Conservation (phyloP, 2,888 invertebrate species). For the Ormyrus pomaceus region DNA sequence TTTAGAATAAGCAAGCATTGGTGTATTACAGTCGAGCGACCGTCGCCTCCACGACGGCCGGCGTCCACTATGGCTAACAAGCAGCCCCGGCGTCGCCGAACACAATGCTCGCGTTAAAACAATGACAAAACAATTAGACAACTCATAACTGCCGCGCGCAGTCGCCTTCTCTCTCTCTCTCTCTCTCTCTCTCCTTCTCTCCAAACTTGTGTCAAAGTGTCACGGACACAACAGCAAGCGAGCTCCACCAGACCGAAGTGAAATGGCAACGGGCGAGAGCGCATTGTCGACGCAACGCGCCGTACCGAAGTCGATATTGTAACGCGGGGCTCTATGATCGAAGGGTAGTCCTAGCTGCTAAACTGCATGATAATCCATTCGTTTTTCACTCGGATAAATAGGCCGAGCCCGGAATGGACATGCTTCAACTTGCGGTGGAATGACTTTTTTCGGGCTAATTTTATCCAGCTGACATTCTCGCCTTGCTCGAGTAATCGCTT, state of each 20-base stretch:
- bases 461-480: no score
- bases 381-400: conserved; percentile 27
- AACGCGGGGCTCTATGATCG: background rate
- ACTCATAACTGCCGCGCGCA: conserved; percentile 74
- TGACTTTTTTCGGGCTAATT: no score
- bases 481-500: no score
- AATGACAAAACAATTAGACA: conserved; percentile 75
- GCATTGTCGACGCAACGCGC: conserved; percentile 44
- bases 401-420: background rate
- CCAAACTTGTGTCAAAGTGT: conserved; percentile 73
- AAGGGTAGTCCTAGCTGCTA: no score
- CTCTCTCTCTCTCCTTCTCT: conserved; percentile 54
- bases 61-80: conserved; percentile 27
- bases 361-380: conserved; percentile 36
- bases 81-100: conserved; percentile 19
- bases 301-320: conserved; percentile 39
- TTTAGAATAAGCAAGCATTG: conserved; percentile 40
- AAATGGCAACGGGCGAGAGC: conserved; percentile 68
- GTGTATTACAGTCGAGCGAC: conserved; percentile 35
- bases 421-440: no score
- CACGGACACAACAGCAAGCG: conserved; percentile 67
- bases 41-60: background rate
- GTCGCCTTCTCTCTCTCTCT: conserved; percentile 29
- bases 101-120: conserved; percentile 61
- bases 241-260: conserved; percentile 72